A percentile compares a stretch with the other conserved stretches of the same genome.
Conservation (phyloP, 1,140 invertebrate genomes). For the Lethrus apterus region DNA sequence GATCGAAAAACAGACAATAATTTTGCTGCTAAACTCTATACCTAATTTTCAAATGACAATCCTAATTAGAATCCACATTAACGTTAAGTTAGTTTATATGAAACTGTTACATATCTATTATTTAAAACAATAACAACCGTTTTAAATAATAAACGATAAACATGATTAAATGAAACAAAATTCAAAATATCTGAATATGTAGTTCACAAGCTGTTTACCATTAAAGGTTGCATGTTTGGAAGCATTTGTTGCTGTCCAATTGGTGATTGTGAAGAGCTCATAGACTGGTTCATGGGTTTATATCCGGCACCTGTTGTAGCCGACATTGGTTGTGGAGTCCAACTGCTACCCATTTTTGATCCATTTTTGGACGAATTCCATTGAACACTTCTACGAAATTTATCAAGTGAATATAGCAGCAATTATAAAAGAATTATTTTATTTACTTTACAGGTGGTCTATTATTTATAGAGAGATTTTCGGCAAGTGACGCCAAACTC, state of each 20-base stretch:
- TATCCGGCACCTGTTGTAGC: constrained; percentile 75
- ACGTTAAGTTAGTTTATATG: neutral
- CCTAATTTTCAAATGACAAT: constrained; percentile 1
- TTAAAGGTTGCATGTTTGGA: constrained; percentile 28
- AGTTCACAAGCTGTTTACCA: constrained; percentile 26
- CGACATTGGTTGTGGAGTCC: constrained; percentile 79
- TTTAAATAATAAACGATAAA: constrained; percentile 1
- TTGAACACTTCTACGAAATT: constrained; percentile 48
- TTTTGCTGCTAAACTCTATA: neutral
- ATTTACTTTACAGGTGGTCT: constrained; percentile 66
- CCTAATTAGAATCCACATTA: neutral
- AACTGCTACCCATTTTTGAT: constrained; percentile 58
- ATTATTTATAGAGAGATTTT: constrained; percentile 86
- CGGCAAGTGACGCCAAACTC: constrained; percentile 80
- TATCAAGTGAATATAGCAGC: neutral
- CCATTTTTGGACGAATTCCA: constrained; percentile 82
- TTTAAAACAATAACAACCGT: neutral
- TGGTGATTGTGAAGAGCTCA: constrained; percentile 22
- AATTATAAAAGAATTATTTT: constrained; percentile 10
- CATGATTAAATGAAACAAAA: too few species aligned
- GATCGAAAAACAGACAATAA: too few species aligned
- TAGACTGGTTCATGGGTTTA: constrained; percentile 66
- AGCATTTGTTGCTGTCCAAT: constrained; percentile 11
- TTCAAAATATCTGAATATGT: too few species aligned
- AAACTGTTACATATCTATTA: constrained; percentile 2